Base-by-base conservation (phyloP, 2,113 vertebrate genomes). In the Saguinus imperator region DNA sequence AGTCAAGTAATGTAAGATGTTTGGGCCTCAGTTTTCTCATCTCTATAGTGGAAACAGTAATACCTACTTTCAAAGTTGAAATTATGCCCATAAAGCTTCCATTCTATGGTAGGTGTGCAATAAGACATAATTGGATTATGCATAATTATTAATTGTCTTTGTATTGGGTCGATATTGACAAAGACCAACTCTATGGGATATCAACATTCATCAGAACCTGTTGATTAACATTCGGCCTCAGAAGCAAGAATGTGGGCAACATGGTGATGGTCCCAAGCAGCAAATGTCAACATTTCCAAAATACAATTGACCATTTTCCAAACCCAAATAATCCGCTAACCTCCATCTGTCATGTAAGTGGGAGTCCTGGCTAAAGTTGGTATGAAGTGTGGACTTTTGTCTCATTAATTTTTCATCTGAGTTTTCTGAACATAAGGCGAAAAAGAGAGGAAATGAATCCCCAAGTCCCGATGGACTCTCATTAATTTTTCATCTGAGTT, bases 71-170 rank as follows among this genome's bases (percentile, higher is more conserved):
- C 50, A 16, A 18, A 14, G 13, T 13, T 80, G 43, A 76, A 76
- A 52, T 43, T 12, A 9, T 52, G 20, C 40, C 61, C 29, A 0
- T 2, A 17, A 12, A 64, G 27, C 16, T 83, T 32, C 82, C 32
- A 20, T 10, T 17, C 17, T 0, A 0, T 0, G 50, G 61, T 1
- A 89, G 10, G 12, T 27, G 0, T 9, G 0, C 3, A 20, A 6
- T n/a, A 29, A 64, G 70, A 70, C 3, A 12, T n/a, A 23, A 20
- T 25, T 37, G 8, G 35, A 13, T 72, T 4, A 8, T 37, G 61
- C 43, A 43, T 43, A 43, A 43, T 37, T 18, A 40, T 29, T 17
- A 4, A 18, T 29, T 76, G 14, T 50, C 43, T 52, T 25, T 48
- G 8, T 1, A 2, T 45, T 45, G 35, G 43, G 6, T 10, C 2